phyloP scores from a whole-genome alignment of 2,113 vertebrate genomes.

The Gopherus flavomarginatus region DNA sequence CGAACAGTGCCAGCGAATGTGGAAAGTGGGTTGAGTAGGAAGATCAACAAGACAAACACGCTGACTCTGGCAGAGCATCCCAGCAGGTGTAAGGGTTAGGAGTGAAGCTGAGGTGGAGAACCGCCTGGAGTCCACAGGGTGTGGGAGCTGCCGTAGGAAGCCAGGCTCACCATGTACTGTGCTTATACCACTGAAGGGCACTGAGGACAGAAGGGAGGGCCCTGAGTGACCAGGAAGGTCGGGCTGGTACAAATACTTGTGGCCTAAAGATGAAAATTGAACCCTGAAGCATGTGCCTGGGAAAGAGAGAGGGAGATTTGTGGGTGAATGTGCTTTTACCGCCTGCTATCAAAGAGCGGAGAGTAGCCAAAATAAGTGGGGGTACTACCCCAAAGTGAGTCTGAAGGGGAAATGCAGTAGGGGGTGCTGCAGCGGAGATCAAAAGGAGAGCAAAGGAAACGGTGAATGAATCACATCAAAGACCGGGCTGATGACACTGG shows the following conservation, averaged over 20 bases:
- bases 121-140: neutral
- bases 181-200: neutral
- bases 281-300: constrained; percentile 24
- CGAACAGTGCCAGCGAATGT: neutral
- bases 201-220: too few relatives aligned
- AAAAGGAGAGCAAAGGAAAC: constrained; percentile 17
- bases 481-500: neutral
- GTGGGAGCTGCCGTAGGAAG: neutral
- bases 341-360: neutral
- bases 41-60: constrained; percentile 32
- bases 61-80: neutral
- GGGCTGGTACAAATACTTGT: neutral
- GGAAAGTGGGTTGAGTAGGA: neutral
- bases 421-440: constrained; percentile 24
- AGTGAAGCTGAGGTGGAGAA: neutral
- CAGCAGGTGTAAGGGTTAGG: neutral
- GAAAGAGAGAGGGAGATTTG: neutral
- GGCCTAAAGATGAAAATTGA: constrained; percentile 2
- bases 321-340: neutral
- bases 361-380: neutral
- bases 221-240: neutral
- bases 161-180: constrained; percentile 20
- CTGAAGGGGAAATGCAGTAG: neutral
- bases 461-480: constrained; percentile 39
- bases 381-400: neutral